Percentiles rank a stretch among this genome's conserved stretches.
These are phyloP conservation scores for Dipodomys spectabilis DNA, from an alignment of 2,113 vertebrate species.

Conservation along the genomic window DNA sequence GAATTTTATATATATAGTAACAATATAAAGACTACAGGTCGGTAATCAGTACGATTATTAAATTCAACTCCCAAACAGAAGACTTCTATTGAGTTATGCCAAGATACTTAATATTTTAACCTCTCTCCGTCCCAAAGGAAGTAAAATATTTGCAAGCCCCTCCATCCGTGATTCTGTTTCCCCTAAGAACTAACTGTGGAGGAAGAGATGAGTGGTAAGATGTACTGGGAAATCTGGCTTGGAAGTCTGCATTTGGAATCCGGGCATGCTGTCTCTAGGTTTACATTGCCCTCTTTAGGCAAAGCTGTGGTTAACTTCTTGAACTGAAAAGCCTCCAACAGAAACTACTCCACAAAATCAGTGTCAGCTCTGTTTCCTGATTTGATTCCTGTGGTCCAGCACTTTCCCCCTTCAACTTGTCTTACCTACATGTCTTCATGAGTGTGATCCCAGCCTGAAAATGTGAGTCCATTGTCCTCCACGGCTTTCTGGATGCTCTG, in stretches of 20 bases:
- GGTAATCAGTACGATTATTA: not conserved
- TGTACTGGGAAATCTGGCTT: not conserved
- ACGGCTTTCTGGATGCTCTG: not conserved
- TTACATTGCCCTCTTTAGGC: slow-evolving; percentile 49
- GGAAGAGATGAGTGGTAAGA: not conserved
- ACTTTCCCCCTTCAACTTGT: too few relatives aligned
- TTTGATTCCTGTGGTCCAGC: not conserved
- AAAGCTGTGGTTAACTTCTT: slow-evolving; percentile 18
- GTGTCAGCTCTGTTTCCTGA: not conserved
- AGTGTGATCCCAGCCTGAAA: not conserved
- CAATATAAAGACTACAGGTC: not conserved
- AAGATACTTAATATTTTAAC: slow-evolving; percentile 43
- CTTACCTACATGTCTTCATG: not conserved
- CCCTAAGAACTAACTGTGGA: not conserved
- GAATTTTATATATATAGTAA: not conserved
- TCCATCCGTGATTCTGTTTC: slow-evolving; percentile 37
- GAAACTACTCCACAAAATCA: not conserved
- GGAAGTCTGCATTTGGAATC: not conserved
- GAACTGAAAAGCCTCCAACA: not conserved
- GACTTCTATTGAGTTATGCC: not conserved
- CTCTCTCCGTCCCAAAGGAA: not conserved
- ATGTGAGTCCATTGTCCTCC: not conserved
- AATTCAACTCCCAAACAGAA: slow-evolving; percentile 1
- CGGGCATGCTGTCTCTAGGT: not conserved
- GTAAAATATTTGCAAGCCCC: slow-evolving; percentile 17